These are phyloP conservation scores for Galleria mellonella DNA, from an alignment of 1,140 invertebrate genomes.

Conservation along the genomic window DNA sequence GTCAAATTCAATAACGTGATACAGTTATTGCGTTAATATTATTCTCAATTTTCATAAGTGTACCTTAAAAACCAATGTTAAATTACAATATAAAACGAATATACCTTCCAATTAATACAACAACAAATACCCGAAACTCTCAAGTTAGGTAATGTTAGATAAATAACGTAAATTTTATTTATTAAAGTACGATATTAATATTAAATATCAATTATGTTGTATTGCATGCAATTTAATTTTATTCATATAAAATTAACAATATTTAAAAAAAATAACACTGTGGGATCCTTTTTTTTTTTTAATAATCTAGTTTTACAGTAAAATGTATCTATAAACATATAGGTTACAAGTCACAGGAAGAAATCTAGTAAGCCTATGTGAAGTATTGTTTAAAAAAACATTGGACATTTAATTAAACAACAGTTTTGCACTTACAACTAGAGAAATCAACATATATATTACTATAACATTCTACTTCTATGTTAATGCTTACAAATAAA, in stretches of 20 bases:
- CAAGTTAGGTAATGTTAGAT: slow-evolving; percentile 36
- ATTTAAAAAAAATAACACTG: slow-evolving; percentile 44
- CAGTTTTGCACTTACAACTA: slow-evolving; percentile 57
- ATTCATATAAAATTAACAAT: slow-evolving; percentile 54
- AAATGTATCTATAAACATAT: slow-evolving; percentile 23
- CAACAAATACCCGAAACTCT: slow-evolving; percentile 39
- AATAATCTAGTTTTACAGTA: slow-evolving; percentile 23
- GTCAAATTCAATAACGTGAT: no score
- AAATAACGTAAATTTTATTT: slow-evolving; percentile 39
- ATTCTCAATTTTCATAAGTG: no score
- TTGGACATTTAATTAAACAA: slow-evolving; percentile 37
- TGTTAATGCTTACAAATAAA: slow-evolving; percentile 67
- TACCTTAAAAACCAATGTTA: slow-evolving; percentile 30
- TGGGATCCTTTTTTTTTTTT: slow-evolving; percentile 59
- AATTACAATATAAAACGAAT: slow-evolving; percentile 42
- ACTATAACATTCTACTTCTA: slow-evolving; percentile 64
- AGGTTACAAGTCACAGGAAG: slow-evolving; percentile 37
- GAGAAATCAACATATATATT: slow-evolving; percentile 73
- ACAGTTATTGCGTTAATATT: no score
- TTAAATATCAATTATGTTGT: slow-evolving; percentile 65
- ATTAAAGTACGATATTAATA: slow-evolving; percentile 42
- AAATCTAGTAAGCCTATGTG: slow-evolving; percentile 19
- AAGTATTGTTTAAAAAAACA: slow-evolving; percentile 34
- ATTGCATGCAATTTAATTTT: slow-evolving; percentile 65
- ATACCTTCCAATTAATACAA: slow-evolving; percentile 43